Evolutionary conservation across 1,140 invertebrate genomes (phyloP).

Genomic region (Plutomurus gul): DNA sequence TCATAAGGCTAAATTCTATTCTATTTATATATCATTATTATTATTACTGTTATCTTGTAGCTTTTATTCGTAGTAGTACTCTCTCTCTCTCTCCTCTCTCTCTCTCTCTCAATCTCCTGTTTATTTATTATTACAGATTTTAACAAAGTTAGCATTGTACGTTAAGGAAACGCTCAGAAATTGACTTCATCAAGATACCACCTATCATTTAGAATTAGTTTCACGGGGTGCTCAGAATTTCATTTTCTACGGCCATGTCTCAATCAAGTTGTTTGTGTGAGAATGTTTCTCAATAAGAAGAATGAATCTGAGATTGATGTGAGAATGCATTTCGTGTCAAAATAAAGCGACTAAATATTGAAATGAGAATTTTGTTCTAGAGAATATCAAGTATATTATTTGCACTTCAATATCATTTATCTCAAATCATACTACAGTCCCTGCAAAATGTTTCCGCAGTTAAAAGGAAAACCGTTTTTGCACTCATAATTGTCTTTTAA

Average conservation of each 20-base stretch:
- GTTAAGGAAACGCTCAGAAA: not conserved
- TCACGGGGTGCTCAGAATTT: slow-evolving; percentile 17
- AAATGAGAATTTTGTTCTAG: not conserved
- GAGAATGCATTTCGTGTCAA: slow-evolving; percentile 26
- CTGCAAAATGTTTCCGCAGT: too few species aligned
- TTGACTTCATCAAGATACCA: not conserved
- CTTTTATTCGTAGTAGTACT: too few species aligned
- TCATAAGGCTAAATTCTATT: too few species aligned
- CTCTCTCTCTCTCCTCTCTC: too few species aligned
- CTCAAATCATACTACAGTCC: too few species aligned
- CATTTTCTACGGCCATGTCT: slow-evolving; percentile 8
- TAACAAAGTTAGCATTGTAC: not conserved
- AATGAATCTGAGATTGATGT: slow-evolving; percentile 21
- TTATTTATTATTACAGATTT: not conserved
- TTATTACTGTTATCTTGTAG: too few species aligned
- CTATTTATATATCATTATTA: too few species aligned
- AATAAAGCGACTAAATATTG: slow-evolving; percentile 7
- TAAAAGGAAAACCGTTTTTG: too few species aligned
- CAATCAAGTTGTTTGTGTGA: slow-evolving; percentile 19
- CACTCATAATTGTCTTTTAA: too few species aligned
- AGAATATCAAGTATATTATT: not conserved
- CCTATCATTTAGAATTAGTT: slow-evolving; percentile 4
- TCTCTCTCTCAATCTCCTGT: too few species aligned
- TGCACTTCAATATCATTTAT: not conserved
- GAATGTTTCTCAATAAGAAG: slow-evolving; percentile 24